Percentiles rank a stretch among this genome's conserved stretches.
These are phyloP conservation scores for Saccostrea echinata DNA, from an alignment of 1,140 invertebrate species.

Conservation along the genomic window DNA sequence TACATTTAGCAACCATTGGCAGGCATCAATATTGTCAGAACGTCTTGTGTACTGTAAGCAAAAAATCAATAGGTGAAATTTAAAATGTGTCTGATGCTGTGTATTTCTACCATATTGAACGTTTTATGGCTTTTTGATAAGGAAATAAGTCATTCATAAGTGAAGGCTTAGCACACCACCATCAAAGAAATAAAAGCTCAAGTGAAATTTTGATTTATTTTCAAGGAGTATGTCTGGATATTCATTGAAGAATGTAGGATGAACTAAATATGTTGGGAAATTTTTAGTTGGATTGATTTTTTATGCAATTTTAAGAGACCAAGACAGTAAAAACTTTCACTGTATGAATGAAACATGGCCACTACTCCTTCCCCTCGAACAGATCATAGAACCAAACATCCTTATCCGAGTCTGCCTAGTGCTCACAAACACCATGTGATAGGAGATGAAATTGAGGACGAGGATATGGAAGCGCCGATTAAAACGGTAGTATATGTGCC, in stretches of 20 bases:
- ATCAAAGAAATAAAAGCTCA: background rate
- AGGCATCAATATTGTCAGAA: background rate
- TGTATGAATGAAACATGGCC: background rate
- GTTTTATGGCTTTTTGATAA: slow-evolving; percentile 32
- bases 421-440: background rate
- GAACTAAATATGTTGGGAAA: background rate
- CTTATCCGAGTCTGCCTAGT: slow-evolving; percentile 23
- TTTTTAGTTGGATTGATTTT: background rate
- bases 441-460: slow-evolving; percentile 25
- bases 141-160: slow-evolving; percentile 3
- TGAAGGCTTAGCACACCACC: background rate
- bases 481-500: slow-evolving; percentile 64
- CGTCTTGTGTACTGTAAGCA: background rate
- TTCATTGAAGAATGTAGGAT: slow-evolving; percentile 42
- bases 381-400: slow-evolving; percentile 10
- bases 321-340: background rate
- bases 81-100: slow-evolving; percentile 29
- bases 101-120: background rate
- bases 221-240: background rate
- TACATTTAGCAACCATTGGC: background rate
- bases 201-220: slow-evolving; percentile 26
- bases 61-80: slow-evolving; percentile 35
- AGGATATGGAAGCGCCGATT: slow-evolving; percentile 44
- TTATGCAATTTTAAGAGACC: background rate
- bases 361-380: background rate